A percentile compares a stretch with the other conserved stretches of the same genome.
phyloP scores from a whole-genome alignment of 2,113 vertebrate genomes.

The Brachionichthys hirsutus region DNA sequence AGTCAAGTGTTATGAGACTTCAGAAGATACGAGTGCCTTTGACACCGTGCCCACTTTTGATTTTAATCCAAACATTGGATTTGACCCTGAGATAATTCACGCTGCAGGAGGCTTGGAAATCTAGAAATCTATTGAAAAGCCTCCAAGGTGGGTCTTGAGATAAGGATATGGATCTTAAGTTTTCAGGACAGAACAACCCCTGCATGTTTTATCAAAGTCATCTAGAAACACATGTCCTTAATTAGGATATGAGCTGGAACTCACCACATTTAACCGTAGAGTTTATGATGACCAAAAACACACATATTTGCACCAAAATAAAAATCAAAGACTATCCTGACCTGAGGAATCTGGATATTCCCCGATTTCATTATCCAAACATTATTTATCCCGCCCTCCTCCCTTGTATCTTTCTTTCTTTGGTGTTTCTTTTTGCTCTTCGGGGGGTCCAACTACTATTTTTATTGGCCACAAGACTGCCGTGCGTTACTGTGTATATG shows the following conservation, averaged over 20 bases:
- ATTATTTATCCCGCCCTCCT: background rate
- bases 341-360: too few species aligned
- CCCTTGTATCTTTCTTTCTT: background rate
- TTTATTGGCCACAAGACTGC: too few species aligned
- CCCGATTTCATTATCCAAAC: too few species aligned
- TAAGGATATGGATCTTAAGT: slow-evolving; percentile 7
- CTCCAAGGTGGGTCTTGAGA: slow-evolving; percentile 6
- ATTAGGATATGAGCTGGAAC: too few species aligned
- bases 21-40: slow-evolving; percentile 42
- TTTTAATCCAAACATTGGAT: slow-evolving; percentile 40
- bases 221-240: background rate
- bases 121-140: slow-evolving; percentile 21
- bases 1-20: slow-evolving; percentile 57
- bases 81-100: slow-evolving; percentile 36
- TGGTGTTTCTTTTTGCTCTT: background rate
- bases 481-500: too few species aligned
- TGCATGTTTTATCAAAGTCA: slow-evolving; percentile 4
- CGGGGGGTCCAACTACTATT: slow-evolving; percentile 1
- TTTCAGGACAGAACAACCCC: background rate
- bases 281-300: too few species aligned
- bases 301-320: too few species aligned
- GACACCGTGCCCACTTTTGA: slow-evolving; percentile 36
- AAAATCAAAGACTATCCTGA: too few species aligned
- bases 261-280: too few species aligned
- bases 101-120: background rate